Evolutionary conservation across 1,140 invertebrate species (phyloP), one percentile per base, ranked within the genome.

Genomic region (Whitmania pigra): DNA sequence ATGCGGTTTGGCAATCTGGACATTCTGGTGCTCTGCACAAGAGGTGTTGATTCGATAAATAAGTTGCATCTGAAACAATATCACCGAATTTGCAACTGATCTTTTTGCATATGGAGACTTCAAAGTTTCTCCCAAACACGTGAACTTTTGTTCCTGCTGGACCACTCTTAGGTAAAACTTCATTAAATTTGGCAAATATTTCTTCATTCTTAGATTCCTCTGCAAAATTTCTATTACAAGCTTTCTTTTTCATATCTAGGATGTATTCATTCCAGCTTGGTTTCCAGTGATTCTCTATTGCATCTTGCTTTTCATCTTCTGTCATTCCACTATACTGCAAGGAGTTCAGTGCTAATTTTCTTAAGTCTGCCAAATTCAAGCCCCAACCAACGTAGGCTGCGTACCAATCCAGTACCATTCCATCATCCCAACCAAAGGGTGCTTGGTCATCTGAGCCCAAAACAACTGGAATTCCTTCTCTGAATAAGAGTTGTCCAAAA

Each of bases 351-450:
- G 77, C 77, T 22, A 78, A 57, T 22, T 73, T 60, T 72, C 71
- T 73, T n/a, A 78, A 54, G 60, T 78, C 77, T 18, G 72, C 72
- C n/a, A 78, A 73, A 71, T 72, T 57, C 6, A 78, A 66, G 43
- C 77, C 75, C 77, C 77, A 78, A 17, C 69, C 73, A 76, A 77
- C 76, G n/a, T 75, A 77, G 20, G 76, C 77, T 31, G 74, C 70
- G 60, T 78, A 78, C 75, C 75, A 78, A 53, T 78, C 77, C n/a
- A 76, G 74, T 5, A 77, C 77, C 22, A 78, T 75, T 49, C 75
- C 71, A 67, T 78, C 72, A 49, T 49, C 13, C 67, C 76, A 77
- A 22, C 77, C 77, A 72, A 76, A 77, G 17, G 73, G 74, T 17
- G 70, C 75, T 0, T 77, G 76, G 71, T 78, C 77, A 67, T 78